These are phyloP conservation scores for Pachyramphus minor DNA, from an alignment of 2,113 vertebrate species.

Conservation along the genomic window DNA sequence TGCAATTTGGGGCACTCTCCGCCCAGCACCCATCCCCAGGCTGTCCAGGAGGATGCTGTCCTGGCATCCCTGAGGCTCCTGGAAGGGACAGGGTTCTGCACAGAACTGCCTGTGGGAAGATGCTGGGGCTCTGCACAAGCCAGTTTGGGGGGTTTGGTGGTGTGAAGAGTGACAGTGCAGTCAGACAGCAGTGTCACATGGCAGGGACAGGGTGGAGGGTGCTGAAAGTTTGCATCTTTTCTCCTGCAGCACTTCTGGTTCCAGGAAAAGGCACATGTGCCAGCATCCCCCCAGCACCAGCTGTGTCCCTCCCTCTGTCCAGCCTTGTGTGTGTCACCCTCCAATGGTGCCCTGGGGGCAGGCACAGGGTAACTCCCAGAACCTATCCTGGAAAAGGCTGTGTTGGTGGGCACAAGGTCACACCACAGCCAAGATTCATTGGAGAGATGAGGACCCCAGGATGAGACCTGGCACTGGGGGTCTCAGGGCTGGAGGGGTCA, in stretches of 20 bases:
- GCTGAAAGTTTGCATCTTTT: not conserved
- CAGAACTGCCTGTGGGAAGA: not conserved
- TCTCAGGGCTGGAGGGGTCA: not conserved
- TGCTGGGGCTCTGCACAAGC: not conserved
- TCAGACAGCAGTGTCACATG: not conserved
- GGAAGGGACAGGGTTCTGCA: not conserved
- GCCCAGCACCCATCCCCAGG: not conserved
- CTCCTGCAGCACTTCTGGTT: not conserved
- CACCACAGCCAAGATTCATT: too few relatives aligned
- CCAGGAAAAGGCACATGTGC: not conserved
- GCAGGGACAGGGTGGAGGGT: not conserved
- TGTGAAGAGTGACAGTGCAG: not conserved
- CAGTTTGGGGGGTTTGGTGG: not conserved
- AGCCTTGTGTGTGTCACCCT: not conserved
- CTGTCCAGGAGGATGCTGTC: not conserved
- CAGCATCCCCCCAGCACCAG: not conserved
- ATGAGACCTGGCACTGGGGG: not conserved
- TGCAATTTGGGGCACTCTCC: not conserved
- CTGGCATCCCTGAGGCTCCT: not conserved
- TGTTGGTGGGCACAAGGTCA: not conserved
- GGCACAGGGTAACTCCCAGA: not conserved
- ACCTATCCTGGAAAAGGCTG: not conserved
- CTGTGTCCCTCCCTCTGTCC: not conserved
- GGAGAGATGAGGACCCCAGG: not conserved
- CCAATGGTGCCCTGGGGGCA: accelerated